Percentiles rank a stretch among this genome's conserved stretches.
These are phyloP conservation scores for Sander lucioperca DNA, from an alignment of 2,113 vertebrate genomes.

Conservation along the genomic window DNA sequence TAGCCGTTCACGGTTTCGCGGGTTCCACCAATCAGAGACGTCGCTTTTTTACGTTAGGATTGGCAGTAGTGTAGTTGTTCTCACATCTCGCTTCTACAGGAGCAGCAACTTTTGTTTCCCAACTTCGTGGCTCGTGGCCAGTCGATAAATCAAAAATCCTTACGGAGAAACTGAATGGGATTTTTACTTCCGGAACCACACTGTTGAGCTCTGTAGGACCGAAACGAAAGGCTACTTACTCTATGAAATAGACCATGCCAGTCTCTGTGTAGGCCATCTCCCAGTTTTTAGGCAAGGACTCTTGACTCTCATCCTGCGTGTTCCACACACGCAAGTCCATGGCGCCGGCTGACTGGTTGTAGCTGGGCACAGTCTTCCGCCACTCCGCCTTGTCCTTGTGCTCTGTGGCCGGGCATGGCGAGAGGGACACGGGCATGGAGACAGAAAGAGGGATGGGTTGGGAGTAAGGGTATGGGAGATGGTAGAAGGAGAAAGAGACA, in stretches of 20 bases:
- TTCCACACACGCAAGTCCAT: slow-evolving; percentile 91
- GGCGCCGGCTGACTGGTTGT: slow-evolving; percentile 90
- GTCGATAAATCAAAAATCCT: no score
- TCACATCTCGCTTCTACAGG: no score
- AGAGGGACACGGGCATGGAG: slow-evolving; percentile 68
- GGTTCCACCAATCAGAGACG: no score
- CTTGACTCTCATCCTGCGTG: slow-evolving; percentile 91
- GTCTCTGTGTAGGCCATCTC: slow-evolving; percentile 99
- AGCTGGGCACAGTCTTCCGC: slow-evolving; percentile 95
- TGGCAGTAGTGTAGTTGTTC: no score
- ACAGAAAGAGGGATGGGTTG: slow-evolving; percentile 66
- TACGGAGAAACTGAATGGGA: no score
- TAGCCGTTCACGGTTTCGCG: no score
- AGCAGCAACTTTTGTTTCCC: no score
- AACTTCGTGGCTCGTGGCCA: no score
- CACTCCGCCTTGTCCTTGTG: slow-evolving; percentile 92
- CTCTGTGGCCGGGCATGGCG: slow-evolving; percentile 83
- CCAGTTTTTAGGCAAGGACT: slow-evolving; percentile 94
- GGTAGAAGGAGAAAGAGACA: slow-evolving; percentile 71
- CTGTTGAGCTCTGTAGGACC: neutral
- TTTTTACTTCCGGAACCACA: no score
- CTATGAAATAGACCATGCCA: slow-evolving; percentile 99
- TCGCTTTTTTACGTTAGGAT: no score
- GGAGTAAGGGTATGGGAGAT: slow-evolving; percentile 63
- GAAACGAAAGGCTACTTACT: slow-evolving; percentile 87